A percentile compares a stretch with the other conserved stretches of the same genome.
phyloP scores from a whole-genome alignment of 1,140 invertebrate genomes.

The Neodiprion lecontei region DNA sequence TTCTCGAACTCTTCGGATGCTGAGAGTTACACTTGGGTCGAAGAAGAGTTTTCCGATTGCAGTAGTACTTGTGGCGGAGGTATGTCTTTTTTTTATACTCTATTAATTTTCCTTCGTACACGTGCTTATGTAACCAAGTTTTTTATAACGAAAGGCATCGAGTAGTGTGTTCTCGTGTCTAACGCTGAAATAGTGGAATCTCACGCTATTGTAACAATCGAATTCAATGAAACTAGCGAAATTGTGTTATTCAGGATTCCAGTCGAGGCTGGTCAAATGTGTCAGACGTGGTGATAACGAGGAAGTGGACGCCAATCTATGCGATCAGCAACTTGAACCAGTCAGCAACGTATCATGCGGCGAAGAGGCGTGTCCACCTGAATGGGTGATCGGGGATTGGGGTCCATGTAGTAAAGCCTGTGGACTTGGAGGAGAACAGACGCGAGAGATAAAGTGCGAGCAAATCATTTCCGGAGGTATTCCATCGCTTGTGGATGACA shows the following conservation, averaged over 20 bases:
- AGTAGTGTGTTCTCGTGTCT: no score
- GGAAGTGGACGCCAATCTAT: conserved; percentile 76
- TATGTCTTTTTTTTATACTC: conserved; percentile 41
- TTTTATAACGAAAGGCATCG: background rate
- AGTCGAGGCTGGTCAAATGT: conserved; percentile 77
- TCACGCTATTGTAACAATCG: background rate
- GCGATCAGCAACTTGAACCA: conserved; percentile 77
- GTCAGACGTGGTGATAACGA: conserved; percentile 72
- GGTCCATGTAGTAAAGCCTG: conserved; percentile 82
- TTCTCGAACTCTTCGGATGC: conserved; percentile 70
- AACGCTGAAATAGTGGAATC: background rate
- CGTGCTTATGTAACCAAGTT: background rate
- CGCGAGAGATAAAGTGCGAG: conserved; percentile 78
- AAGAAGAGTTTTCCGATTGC: conserved; percentile 82
- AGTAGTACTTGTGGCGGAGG: conserved; percentile 87
- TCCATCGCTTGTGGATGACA: conserved; percentile 74
- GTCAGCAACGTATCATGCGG: conserved; percentile 74
- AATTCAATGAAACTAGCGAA: conserved; percentile 8
- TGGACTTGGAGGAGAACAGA: conserved; percentile 76
- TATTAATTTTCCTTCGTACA: background rate
- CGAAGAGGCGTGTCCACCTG: conserved; percentile 79
- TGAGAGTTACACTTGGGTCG: conserved; percentile 81
- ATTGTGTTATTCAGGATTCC: conserved; percentile 65
- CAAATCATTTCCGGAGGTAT: conserved; percentile 72
- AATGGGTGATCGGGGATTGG: conserved; percentile 85